These are phyloP conservation scores for Pomacea maculata DNA, from an alignment of 1,140 invertebrate species.

Conservation along the genomic window DNA sequence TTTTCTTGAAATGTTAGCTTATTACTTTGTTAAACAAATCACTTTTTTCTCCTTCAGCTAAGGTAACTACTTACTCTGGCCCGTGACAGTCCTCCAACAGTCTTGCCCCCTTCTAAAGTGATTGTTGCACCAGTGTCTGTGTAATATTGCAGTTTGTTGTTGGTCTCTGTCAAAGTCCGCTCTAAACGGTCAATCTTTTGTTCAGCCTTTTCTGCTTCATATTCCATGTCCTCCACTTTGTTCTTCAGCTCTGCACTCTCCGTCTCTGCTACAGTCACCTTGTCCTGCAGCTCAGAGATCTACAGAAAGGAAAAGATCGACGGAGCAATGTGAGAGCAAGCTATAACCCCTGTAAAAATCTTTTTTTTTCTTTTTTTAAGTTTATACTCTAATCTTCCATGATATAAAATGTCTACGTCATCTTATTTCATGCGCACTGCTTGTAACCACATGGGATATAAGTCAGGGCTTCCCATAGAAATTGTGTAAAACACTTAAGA, in stretches of 20 bases:
- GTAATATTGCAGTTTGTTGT: slow-evolving; percentile 78
- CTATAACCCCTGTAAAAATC: not conserved
- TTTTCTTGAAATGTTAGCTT: too few species aligned
- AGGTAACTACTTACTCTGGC: slow-evolving; percentile 44
- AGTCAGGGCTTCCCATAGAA: too few species aligned
- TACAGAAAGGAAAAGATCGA: slow-evolving; percentile 47
- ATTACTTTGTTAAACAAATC: too few species aligned
- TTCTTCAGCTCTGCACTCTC: slow-evolving; percentile 94
- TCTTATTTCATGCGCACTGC: too few species aligned
- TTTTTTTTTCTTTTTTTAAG: not conserved
- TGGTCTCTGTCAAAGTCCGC: slow-evolving; percentile 73
- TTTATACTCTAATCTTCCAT: too few species aligned
- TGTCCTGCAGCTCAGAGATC: slow-evolving; percentile 91
- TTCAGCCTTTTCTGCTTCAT: slow-evolving; percentile 86
- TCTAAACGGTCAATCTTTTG: slow-evolving; percentile 88
- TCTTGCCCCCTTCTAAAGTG: slow-evolving; percentile 55
- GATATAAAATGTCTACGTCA: too few species aligned
- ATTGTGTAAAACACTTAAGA: too few species aligned
- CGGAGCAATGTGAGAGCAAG: not conserved
- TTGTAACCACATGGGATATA: too few species aligned
- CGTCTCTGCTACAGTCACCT: slow-evolving; percentile 89
- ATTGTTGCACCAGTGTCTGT: slow-evolving; percentile 58
- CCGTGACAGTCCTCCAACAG: slow-evolving; percentile 52
- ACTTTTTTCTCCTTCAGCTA: too few species aligned
- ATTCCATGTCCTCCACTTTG: slow-evolving; percentile 94